These are phyloP conservation scores for Semicossyphus pulcher DNA, from an alignment of 2,113 vertebrate genomes.

Conservation along the genomic window DNA sequence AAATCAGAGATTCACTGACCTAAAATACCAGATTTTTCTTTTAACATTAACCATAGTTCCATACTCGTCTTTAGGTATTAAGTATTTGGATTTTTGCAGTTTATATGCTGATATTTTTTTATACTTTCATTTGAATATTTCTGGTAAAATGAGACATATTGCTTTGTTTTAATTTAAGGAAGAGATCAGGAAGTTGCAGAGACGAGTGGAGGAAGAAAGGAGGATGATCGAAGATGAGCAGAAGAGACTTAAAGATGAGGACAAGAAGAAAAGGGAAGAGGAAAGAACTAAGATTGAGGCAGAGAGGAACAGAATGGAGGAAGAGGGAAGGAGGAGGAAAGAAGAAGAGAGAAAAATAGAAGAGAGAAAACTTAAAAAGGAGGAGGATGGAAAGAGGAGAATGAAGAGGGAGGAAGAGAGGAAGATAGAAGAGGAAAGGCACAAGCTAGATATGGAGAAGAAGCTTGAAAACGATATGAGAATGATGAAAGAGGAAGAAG, in stretches of 20 bases:
- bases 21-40: too few species aligned
- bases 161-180: constrained; percentile 76
- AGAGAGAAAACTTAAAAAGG: constrained; percentile 59
- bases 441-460: not conserved
- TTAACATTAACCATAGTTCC: too few species aligned
- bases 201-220: constrained; percentile 86
- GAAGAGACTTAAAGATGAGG: constrained; percentile 70
- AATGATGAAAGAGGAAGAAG: constrained; percentile 59
- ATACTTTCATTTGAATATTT: not conserved
- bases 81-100: too few species aligned
- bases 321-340: constrained; percentile 71
- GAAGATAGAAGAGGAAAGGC: constrained; percentile 44
- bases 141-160: not conserved
- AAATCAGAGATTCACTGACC: too few species aligned
- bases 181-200: constrained; percentile 81
- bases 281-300: not conserved
- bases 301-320: constrained; percentile 44
- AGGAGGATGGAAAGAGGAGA: constrained; percentile 20
- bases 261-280: constrained; percentile 65
- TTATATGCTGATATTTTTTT: not conserved
- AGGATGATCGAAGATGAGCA: constrained; percentile 82
- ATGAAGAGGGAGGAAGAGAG: constrained; percentile 65
- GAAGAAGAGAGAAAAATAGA: constrained; percentile 78
- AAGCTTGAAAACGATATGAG: constrained; percentile 31
- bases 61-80: too few species aligned